Evolutionary conservation across 2,888 invertebrate species (phyloP).

Genomic region (Saturnia japonica): DNA sequence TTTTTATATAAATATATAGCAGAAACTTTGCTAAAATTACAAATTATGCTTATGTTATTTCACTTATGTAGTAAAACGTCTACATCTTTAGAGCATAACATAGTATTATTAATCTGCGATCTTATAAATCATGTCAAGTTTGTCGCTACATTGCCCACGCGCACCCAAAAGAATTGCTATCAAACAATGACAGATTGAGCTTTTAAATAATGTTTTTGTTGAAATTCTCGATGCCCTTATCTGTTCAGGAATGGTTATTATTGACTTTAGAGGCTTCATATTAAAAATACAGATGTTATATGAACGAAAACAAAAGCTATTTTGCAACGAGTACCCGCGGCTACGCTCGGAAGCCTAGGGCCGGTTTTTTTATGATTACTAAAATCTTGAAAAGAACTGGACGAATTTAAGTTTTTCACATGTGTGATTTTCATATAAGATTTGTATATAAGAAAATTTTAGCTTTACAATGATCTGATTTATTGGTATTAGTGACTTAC

Average conservation of each 20-base stretch:
- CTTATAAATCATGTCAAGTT: constrained; percentile 13
- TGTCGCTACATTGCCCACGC: constrained; percentile 11
- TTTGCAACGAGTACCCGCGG: too few species aligned
- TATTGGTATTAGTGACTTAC: too few species aligned
- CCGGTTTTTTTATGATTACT: too few species aligned
- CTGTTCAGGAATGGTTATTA: not conserved
- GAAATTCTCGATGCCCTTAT: not conserved
- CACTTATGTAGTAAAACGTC: not conserved
- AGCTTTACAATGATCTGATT: too few species aligned
- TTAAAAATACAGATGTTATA: not conserved
- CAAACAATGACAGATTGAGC: constrained; percentile 10
- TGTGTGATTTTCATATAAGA: too few species aligned
- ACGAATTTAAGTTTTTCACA: too few species aligned
- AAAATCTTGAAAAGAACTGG: too few species aligned
- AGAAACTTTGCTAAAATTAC: not conserved
- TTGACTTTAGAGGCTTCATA: not conserved
- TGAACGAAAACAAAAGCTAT: not conserved
- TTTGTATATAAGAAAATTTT: too few species aligned
- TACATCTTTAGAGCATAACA: not conserved
- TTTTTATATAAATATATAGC: too few species aligned
- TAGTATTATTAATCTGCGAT: constrained; percentile 7
- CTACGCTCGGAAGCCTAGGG: too few species aligned
- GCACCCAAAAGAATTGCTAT: not conserved
- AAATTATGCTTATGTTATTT: not conserved
- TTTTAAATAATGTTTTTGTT: constrained; percentile 10